These are phyloP conservation scores for Dinomys branickii DNA, from an alignment of 2,113 vertebrate genomes.

Conservation along the genomic window DNA sequence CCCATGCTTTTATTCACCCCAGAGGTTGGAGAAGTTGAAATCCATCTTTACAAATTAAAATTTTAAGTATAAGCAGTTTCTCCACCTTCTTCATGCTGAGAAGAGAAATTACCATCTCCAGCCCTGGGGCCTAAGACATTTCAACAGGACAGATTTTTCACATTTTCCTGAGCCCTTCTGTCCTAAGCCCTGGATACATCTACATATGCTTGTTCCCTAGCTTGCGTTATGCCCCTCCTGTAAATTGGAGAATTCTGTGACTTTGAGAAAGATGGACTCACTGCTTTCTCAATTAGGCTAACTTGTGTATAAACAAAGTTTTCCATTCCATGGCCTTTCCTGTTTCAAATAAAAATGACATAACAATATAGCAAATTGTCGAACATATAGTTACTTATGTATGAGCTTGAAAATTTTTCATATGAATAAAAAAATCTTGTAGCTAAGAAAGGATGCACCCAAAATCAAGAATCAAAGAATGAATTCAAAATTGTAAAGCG, in stretches of 20 bases:
- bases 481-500: neutral
- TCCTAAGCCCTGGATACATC: neutral
- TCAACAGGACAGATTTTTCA: neutral
- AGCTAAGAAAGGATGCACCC: neutral
- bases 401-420: neutral
- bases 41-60: neutral
- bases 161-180: neutral
- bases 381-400: neutral
- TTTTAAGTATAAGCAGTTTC: neutral
- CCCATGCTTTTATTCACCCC: neutral
- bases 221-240: neutral
- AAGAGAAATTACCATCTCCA: neutral
- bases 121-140: neutral
- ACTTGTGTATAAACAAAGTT: neutral
- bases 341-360: slow-evolving; percentile 29
- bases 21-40: neutral
- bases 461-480: neutral
- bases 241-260: neutral
- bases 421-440: neutral
- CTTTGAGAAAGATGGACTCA: neutral
- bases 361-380: neutral
- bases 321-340: neutral
- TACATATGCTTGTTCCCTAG: neutral
- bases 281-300: neutral
- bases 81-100: neutral